phyloP scores from a whole-genome alignment of 2,113 vertebrate genomes.

The Microtus ochrogaster region DNA sequence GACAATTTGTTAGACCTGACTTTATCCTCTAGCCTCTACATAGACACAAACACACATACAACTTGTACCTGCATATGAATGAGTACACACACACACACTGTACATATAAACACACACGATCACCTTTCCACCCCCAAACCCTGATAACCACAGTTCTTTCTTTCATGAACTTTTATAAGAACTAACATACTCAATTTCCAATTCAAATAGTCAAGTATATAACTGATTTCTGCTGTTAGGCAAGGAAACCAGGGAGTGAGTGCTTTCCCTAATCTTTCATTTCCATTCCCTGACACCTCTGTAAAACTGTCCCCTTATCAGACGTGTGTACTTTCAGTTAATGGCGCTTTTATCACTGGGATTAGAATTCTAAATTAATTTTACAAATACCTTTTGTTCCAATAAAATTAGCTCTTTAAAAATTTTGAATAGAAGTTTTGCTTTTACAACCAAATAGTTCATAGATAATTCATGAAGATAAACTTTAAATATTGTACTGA shows the following conservation, averaged over 20 bases:
- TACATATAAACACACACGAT: too few species aligned
- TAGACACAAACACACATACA: neutral
- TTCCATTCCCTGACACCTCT: neutral
- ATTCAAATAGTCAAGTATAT: neutral
- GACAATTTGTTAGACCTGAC: too few species aligned
- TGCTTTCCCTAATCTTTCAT: neutral
- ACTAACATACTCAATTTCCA: neutral
- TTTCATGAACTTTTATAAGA: neutral
- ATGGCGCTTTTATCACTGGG: neutral
- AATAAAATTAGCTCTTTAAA: neutral
- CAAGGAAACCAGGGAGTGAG: neutral
- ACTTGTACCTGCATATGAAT: neutral
- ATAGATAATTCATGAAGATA: conserved; percentile 18
- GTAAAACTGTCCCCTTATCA: neutral
- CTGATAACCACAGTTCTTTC: neutral
- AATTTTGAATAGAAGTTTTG: conserved; percentile 29
- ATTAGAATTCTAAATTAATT: neutral
- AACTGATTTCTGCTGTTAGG: neutral
- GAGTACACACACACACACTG: too few species aligned
- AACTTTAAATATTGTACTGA: conserved; percentile 31
- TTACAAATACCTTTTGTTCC: conserved; percentile 10
- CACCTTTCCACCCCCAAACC: neutral
- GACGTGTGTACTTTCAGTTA: neutral
- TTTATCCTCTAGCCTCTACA: neutral
- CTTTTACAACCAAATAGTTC: neutral